Percentiles rank a stretch among this genome's conserved stretches.
These are phyloP conservation scores for Lutjanus campechanus DNA, from an alignment of 2,797 vertebrate species.

Conservation along the genomic window DNA sequence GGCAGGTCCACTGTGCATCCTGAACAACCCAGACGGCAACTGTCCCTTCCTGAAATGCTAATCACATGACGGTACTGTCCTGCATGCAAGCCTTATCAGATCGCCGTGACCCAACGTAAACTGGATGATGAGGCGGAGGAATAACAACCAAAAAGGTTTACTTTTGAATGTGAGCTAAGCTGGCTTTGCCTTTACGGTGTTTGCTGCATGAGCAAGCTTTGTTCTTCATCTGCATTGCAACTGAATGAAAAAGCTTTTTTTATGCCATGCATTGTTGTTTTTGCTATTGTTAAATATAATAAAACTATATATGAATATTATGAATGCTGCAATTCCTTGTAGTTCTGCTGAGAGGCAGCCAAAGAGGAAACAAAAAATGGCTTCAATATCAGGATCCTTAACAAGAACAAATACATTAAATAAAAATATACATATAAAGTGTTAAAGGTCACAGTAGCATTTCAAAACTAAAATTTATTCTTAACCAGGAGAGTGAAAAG, in stretches of 20 bases:
- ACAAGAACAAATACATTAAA: conserved; percentile 51
- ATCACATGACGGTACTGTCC: conserved; percentile 83
- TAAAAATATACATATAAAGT: conserved; percentile 48
- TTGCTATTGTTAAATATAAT: conserved; percentile 28
- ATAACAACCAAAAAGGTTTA: conserved; percentile 71
- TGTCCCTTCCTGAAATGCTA: conserved; percentile 88
- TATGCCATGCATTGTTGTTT: conserved; percentile 60
- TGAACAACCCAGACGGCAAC: conserved; percentile 89
- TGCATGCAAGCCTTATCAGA: conserved; percentile 80
- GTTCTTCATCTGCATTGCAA: conserved; percentile 61
- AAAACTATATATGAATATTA: conserved; percentile 22
- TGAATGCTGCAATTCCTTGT: conserved; percentile 42
- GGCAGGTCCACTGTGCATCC: conserved; percentile 96
- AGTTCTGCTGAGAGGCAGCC: conserved; percentile 53
- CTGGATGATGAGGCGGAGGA: conserved; percentile 72
- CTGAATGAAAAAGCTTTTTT: conserved; percentile 58
- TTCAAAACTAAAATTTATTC: conserved; percentile 67
- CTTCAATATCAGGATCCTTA: conserved; percentile 39
- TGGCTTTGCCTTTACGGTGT: conserved; percentile 68
- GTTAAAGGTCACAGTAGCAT: conserved; percentile 59
- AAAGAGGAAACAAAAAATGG: conserved; percentile 47
- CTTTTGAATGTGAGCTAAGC: conserved; percentile 62
- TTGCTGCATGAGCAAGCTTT: conserved; percentile 74
- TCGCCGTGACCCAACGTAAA: conserved; percentile 72
- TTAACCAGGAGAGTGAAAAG: conserved; percentile 66